Evolutionary conservation across 2,888 invertebrate species (phyloP).

Genomic region (Theretra japonica): DNA sequence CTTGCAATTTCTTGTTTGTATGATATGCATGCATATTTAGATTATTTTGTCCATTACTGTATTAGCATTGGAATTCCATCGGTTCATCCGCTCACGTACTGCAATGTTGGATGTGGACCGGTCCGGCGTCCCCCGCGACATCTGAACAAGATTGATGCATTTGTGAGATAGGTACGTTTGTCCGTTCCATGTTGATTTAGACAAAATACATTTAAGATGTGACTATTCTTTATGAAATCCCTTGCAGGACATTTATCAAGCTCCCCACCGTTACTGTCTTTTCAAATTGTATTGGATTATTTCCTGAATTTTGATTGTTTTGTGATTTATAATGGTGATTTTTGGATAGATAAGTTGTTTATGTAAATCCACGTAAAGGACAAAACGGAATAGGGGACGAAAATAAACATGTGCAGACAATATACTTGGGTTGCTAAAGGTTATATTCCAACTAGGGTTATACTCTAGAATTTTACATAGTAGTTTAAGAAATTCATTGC

Average conservation of each 20-base stretch:
- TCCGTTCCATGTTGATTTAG: slow-evolving; percentile 42
- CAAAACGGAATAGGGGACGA: no score
- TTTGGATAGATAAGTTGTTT: no score
- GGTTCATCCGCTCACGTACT: slow-evolving; percentile 54
- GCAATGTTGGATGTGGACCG: slow-evolving; percentile 48
- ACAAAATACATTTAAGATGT: slow-evolving; percentile 35
- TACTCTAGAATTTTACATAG: no score
- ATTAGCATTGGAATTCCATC: slow-evolving; percentile 63
- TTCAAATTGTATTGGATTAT: background rate
- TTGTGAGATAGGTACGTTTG: slow-evolving; percentile 55
- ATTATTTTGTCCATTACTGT: slow-evolving; percentile 53
- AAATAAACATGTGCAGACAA: no score
- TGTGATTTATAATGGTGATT: background rate
- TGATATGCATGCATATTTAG: slow-evolving; percentile 28
- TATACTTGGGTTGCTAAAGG: no score
- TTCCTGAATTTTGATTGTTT: background rate
- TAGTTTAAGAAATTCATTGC: no score
- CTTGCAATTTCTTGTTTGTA: no score
- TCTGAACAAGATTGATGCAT: slow-evolving; percentile 78
- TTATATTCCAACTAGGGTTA: no score
- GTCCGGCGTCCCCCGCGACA: slow-evolving; percentile 61
- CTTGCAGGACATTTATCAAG: slow-evolving; percentile 5
- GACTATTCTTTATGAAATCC: slow-evolving; percentile 23
- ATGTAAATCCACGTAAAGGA: no score
- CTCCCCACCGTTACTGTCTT: background rate